A percentile compares a stretch with the other conserved stretches of the same genome.
Conservation (phyloP, 1,140 invertebrate species). For the Drosophila jambulina region DNA sequence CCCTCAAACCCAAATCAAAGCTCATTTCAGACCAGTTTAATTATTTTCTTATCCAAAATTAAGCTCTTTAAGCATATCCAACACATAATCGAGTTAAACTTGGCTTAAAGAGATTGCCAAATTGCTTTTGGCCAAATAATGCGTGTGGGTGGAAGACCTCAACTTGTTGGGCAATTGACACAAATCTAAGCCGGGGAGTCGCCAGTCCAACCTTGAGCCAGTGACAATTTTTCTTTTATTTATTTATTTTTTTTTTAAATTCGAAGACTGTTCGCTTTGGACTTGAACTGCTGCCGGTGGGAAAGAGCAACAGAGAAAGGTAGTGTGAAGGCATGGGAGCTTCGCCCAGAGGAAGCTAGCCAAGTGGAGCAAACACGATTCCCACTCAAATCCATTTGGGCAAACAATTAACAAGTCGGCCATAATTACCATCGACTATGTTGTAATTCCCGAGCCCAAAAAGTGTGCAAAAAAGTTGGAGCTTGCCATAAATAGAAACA, state of each 20-base stretch:
- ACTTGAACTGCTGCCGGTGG: slow-evolving; percentile 39
- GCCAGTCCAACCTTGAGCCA: slow-evolving; percentile 53
- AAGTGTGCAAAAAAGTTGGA: slow-evolving; percentile 21
- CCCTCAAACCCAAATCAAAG: not conserved
- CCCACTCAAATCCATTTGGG: slow-evolving; percentile 31
- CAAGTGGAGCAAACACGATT: slow-evolving; percentile 44
- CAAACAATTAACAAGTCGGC: slow-evolving; percentile 45
- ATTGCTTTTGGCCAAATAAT: slow-evolving; percentile 29
- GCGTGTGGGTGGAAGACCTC: slow-evolving; percentile 40
- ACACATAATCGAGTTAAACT: slow-evolving; percentile 12
- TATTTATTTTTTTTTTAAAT: slow-evolving; percentile 9
- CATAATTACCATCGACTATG: slow-evolving; percentile 28
- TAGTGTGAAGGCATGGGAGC: not conserved
- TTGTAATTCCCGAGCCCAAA: slow-evolving; percentile 22
- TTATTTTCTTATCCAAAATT: not conserved
- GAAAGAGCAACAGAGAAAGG: slow-evolving; percentile 11
- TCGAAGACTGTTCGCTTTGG: slow-evolving; percentile 17
- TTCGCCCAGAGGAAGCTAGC: slow-evolving; percentile 31
- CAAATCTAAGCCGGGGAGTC: slow-evolving; percentile 46
- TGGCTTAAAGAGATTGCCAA: slow-evolving; percentile 36
- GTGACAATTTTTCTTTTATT: slow-evolving; percentile 12
- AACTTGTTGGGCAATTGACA: slow-evolving; percentile 67
- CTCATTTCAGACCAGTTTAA: not conserved
- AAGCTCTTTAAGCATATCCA: not conserved
- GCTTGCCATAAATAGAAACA: slow-evolving; percentile 23